These are phyloP conservation scores for Luffia ferchaultella DNA, from an alignment of 2,888 invertebrate genomes.

Conservation along the genomic window DNA sequence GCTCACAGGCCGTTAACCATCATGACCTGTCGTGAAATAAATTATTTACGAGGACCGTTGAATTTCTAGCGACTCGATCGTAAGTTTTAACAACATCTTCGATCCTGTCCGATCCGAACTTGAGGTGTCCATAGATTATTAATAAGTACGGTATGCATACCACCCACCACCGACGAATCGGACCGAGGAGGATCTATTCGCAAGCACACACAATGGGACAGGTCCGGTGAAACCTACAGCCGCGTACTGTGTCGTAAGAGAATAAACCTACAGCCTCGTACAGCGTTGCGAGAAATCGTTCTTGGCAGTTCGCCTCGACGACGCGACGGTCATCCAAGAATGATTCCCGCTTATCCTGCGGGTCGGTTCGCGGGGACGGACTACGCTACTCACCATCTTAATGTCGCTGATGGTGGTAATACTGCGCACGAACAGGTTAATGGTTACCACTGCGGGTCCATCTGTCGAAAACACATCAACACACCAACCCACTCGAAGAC, in stretches of 20 bases:
- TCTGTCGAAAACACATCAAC: conserved; percentile 64
- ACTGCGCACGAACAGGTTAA: conserved; percentile 98
- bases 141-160: too few relatives aligned
- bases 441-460: conserved; percentile 96
- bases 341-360: not conserved
- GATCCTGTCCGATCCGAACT: too few relatives aligned
- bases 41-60: too few relatives aligned
- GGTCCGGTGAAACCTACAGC: not conserved
- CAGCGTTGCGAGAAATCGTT: not conserved
- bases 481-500: not conserved
- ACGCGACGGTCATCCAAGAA: not conserved
- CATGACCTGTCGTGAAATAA: too few relatives aligned
- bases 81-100: too few relatives aligned
- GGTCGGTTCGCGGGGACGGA: not conserved
- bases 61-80: too few relatives aligned
- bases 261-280: not conserved
- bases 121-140: too few relatives aligned
- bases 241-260: not conserved
- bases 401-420: conserved; percentile 98
- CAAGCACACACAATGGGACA: not conserved
- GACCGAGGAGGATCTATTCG: not conserved
- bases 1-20: too few relatives aligned
- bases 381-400: conserved; percentile 97
- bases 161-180: too few relatives aligned
- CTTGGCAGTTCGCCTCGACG: not conserved